These are phyloP conservation scores for Meleagris gallopavo DNA, from an alignment of 2,113 vertebrate genomes.

Conservation along the genomic window DNA sequence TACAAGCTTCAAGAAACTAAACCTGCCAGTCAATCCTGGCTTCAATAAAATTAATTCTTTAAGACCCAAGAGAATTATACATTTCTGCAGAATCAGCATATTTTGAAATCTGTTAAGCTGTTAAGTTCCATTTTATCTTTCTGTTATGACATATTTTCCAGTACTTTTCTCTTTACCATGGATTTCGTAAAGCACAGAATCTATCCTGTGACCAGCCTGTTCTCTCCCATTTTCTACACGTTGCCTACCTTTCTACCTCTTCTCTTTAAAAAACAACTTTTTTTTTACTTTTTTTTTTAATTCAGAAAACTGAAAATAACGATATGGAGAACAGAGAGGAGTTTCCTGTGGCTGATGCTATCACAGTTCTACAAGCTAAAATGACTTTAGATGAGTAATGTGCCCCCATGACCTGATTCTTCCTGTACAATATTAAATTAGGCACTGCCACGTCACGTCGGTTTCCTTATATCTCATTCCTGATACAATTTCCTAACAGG, in stretches of 20 bases:
- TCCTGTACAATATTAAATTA: not conserved
- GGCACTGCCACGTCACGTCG: accelerated
- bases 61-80: not conserved
- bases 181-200: not conserved
- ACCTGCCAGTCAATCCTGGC: not conserved
- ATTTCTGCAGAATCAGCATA: not conserved
- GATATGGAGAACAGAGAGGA: not conserved
- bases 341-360: not conserved
- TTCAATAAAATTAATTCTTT: not conserved
- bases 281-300: not conserved
- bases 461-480: not conserved
- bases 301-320: not conserved
- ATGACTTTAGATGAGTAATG: not conserved
- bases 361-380: not conserved
- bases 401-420: not conserved
- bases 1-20: not conserved
- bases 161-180: not conserved
- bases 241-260: not conserved
- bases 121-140: not conserved
- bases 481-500: slow-evolving; percentile 17
- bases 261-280: not conserved
- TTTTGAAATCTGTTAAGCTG: not conserved
- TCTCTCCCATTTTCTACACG: not conserved
- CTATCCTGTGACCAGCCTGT: not conserved
- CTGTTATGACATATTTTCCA: not conserved